These are phyloP conservation scores for Brachyrhaphis roseni DNA, from an alignment of 2,797 vertebrate genomes.

Conservation along the genomic window DNA sequence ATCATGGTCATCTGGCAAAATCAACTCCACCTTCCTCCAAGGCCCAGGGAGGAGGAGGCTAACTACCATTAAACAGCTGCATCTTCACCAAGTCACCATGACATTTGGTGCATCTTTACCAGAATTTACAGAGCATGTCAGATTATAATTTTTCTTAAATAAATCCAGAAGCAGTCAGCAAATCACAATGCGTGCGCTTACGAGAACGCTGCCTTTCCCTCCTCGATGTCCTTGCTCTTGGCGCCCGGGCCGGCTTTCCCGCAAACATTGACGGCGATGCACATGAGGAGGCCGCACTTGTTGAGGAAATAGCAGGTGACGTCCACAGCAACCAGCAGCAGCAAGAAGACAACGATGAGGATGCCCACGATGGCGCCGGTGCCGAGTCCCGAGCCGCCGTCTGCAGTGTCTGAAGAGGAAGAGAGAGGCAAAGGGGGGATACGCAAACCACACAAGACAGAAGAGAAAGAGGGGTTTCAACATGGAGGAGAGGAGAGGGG, in stretches of 20 bases:
- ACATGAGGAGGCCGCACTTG: conserved; percentile 98
- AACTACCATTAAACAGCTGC: neutral
- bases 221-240: conserved; percentile 96
- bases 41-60: neutral
- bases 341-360: conserved; percentile 92
- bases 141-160: neutral
- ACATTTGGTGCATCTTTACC: neutral
- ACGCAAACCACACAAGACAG: conserved; percentile 43
- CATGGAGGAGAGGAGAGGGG: conserved; percentile 31
- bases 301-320: conserved; percentile 99
- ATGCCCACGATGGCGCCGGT: conserved; percentile 97
- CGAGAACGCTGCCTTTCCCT: conserved; percentile 97
- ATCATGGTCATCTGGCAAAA: neutral
- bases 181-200: conserved; percentile 74
- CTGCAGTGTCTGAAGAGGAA: conserved; percentile 76
- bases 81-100: neutral
- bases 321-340: conserved; percentile 91
- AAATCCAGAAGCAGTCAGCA: too few relatives aligned
- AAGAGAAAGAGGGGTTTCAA: conserved; percentile 36
- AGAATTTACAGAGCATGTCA: neutral
- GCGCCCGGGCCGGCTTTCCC: conserved; percentile 92
- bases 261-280: conserved; percentile 95
- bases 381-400: conserved; percentile 83
- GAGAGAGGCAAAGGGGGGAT: conserved; percentile 37
- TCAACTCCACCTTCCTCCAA: neutral